A percentile compares a stretch with the other conserved stretches of the same genome.
phyloP scores from a whole-genome alignment of 2,888 invertebrate species.

The Pelosia muscerda region DNA sequence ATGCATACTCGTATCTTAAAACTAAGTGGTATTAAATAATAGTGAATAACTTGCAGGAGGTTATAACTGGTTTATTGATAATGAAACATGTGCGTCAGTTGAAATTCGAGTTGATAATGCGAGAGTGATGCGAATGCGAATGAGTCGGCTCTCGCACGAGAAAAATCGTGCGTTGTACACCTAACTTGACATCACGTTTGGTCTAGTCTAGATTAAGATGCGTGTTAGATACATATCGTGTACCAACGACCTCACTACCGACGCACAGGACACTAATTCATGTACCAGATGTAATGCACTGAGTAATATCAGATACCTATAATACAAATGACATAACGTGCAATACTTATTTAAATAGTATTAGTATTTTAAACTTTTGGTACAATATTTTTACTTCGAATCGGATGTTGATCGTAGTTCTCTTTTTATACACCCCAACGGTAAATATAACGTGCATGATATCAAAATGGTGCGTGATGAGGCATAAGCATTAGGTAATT shows the following conservation, averaged over 20 bases:
- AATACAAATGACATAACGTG: background rate
- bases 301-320: conserved; percentile 31
- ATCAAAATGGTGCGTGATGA: conserved; percentile 62
- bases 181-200: conserved; percentile 56
- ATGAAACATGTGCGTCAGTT: conserved; percentile 65
- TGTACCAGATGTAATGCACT: conserved; percentile 55
- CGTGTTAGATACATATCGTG: conserved; percentile 57
- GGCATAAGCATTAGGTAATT: conserved; percentile 63
- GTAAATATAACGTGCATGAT: conserved; percentile 5
- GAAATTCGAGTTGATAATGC: conserved; percentile 62
- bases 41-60: conserved; percentile 70
- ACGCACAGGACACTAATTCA: conserved; percentile 50
- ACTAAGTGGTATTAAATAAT: conserved; percentile 65
- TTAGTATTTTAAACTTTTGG: background rate
- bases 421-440: background rate
- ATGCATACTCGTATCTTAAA: conserved; percentile 61
- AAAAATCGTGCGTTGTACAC: conserved; percentile 54
- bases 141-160: conserved; percentile 54
- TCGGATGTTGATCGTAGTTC: background rate
- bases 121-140: conserved; percentile 39
- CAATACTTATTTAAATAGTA: too few relatives aligned
- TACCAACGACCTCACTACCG: conserved; percentile 59
- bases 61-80: conserved; percentile 76
- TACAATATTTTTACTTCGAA: background rate
- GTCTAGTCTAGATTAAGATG: conserved; percentile 53